Conservation (phyloP, 2,888 invertebrate species). For the Plagiodera versicolora region DNA sequence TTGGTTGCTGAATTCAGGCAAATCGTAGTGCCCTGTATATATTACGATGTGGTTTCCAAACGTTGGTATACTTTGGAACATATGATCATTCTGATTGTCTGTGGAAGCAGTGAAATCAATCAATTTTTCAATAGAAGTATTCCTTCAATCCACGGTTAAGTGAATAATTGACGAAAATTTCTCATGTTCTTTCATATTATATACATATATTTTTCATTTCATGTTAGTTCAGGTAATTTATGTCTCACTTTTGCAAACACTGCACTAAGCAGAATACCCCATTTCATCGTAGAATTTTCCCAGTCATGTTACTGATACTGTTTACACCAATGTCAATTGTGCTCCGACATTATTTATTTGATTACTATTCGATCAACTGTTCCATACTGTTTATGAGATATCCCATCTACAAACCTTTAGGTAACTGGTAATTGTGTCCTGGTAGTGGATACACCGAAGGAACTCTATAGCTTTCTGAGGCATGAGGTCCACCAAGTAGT, state of each 20-base stretch:
- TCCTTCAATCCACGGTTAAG: no score
- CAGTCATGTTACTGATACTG: no score
- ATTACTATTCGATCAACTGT: background rate
- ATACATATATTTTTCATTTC: no score
- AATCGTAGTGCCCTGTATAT: slow-evolving; percentile 70
- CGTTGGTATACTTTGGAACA: slow-evolving; percentile 47
- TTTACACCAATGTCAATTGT: no score
- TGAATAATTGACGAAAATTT: no score
- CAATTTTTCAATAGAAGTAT: no score
- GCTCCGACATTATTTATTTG: no score
- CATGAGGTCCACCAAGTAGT: slow-evolving; percentile 72
- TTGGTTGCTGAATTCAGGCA: slow-evolving; percentile 61
- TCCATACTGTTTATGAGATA: background rate
- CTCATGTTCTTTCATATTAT: no score
- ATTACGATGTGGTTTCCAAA: slow-evolving; percentile 48
- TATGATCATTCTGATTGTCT: slow-evolving; percentile 42
- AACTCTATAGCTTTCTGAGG: slow-evolving; percentile 42
- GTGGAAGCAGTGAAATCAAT: slow-evolving; percentile 9
- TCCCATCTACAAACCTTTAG: slow-evolving; percentile 34
- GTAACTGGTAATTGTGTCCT: slow-evolving; percentile 47
- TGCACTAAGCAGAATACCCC: no score
- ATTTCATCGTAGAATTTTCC: no score
- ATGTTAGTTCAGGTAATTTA: no score
- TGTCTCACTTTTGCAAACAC: no score
- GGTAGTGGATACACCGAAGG: slow-evolving; percentile 47